Base-by-base conservation (phyloP, 2,888 invertebrate genomes). In the Zootermopsis nevadensis region DNA sequence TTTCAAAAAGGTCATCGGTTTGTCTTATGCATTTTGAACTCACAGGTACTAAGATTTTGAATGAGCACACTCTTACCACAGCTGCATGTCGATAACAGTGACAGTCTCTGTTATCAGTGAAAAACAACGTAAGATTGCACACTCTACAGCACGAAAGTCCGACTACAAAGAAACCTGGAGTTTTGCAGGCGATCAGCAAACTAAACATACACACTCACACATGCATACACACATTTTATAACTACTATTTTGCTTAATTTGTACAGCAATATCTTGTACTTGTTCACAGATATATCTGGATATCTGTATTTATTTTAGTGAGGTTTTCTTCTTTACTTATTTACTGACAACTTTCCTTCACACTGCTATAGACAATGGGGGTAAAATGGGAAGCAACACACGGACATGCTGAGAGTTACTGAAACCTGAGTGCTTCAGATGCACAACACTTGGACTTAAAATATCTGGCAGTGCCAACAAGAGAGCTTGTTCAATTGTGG, bases 241-340 rank as follows among this genome's bases (percentile, higher is more conserved):
- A 82, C 55, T 80, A 84, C 84, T 84, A 82, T 80, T 84, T 82
- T 84, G 83, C 82, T 84, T 85, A 84, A 82, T 85, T 85, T 85
- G 84, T 85, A 84, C 84, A 85, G 85, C 84, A 85, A 83, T 83
- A 83, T 84, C 85, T 85, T 85, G 85, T 85, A 85, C 85, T 85
- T 84, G 82, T 81, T 83, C 85, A 85, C 82, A 85, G 83, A 85
- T 82, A 83, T 67, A 79, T 82, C 27, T 84, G 82, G 53, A 83
- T 83, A 81, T 82, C 79, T 80, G 76, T 77, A 35, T 74, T 80
- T 60, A 82, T 83, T 60, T 83, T 82, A 42, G 67, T 80, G 42
- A 60, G 60, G 60, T 60, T 60, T 60, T 79, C 33, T 76, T 77
- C 38, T 82, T 82, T 76, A 55, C 55, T 77, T 77, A 79, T 35